Conservation (phyloP, 2,113 vertebrate species). For the Oenanthe oenanthe region DNA sequence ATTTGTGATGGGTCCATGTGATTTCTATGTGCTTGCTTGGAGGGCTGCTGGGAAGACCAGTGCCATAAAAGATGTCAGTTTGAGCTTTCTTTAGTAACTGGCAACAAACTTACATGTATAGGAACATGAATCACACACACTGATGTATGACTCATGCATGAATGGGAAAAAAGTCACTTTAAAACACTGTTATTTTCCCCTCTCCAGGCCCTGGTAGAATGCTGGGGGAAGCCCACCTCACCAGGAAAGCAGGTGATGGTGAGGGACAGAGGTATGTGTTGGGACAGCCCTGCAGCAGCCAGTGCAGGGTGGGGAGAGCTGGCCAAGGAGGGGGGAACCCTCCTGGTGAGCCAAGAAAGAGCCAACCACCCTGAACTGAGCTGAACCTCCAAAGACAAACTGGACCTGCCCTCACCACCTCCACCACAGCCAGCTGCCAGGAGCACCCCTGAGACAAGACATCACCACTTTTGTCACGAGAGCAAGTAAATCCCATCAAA, state of each 20-base stretch:
- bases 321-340: not conserved
- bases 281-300: not conserved
- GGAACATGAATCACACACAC: not conserved
- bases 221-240: not conserved
- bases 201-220: not conserved
- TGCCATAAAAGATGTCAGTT: not conserved
- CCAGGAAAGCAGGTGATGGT: not conserved
- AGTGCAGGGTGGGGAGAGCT: not conserved
- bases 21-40: not conserved
- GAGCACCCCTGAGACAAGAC: not conserved
- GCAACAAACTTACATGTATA: not conserved
- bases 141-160: constrained; percentile 8
- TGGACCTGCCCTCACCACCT: rapidly evolving
- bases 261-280: not conserved
- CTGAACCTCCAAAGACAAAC: rapidly evolving
- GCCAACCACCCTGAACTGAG: not conserved
- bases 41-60: not conserved
- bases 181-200: not conserved
- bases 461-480: not conserved
- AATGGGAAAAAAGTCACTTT: not conserved
- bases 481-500: not conserved
- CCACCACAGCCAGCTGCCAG: rapidly evolving
- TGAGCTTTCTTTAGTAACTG: not conserved
- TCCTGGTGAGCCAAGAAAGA: not conserved
- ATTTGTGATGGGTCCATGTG: not conserved